phyloP scores from a whole-genome alignment of 2,888 invertebrate genomes.

The Chamaedrilus cognettii region DNA sequence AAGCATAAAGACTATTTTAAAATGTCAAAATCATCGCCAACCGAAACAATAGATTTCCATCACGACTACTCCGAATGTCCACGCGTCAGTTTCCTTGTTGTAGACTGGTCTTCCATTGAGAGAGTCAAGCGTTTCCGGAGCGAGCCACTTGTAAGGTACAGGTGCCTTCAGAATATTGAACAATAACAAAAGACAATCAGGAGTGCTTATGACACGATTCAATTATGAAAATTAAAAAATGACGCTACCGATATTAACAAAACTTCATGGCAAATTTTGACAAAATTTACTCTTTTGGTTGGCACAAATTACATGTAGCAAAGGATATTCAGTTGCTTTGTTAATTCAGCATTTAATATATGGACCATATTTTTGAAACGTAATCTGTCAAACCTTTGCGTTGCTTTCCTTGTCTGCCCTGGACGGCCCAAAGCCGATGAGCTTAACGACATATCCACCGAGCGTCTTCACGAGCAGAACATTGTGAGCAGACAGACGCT shows the following conservation, averaged over 20 bases:
- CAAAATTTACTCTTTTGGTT: no score
- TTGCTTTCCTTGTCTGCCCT: not conserved
- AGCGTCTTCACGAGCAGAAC: not conserved
- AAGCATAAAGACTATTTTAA: not conserved
- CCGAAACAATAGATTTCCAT: conserved; percentile 10
- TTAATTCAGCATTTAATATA: no score
- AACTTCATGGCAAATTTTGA: no score
- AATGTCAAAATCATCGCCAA: not conserved
- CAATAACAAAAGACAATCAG: no score
- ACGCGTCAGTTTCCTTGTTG: conserved; percentile 1
- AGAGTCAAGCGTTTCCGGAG: conserved; percentile 7
- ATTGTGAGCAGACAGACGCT: conserved; percentile 5
- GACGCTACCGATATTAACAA: no score
- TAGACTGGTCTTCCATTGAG: not conserved
- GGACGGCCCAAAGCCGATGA: conserved; percentile 9
- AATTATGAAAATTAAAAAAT: no score
- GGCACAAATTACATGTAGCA: no score
- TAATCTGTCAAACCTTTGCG: no score
- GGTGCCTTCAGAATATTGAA: not conserved
- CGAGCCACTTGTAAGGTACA: conserved; percentile 10
- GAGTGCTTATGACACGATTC: no score
- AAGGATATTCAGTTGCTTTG: no score
- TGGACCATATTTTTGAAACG: no score
- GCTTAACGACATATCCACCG: not conserved
- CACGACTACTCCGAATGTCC: conserved; percentile 1